Base-by-base conservation (phyloP, 2,797 vertebrate species). In the Galago senegalensis region DNA sequence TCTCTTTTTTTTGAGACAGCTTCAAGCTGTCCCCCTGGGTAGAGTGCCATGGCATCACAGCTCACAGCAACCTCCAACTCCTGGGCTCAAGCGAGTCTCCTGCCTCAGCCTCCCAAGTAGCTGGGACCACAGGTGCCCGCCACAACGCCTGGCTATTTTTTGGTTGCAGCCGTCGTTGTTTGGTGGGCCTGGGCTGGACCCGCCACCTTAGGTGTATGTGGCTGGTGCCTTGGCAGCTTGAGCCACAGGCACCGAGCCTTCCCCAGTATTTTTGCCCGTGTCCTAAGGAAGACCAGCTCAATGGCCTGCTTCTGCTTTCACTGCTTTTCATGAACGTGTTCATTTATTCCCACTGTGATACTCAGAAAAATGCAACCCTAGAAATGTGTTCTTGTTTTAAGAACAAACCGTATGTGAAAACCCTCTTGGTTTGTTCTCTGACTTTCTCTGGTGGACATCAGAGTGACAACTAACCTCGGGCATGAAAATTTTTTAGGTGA, bases 311-410 rank as follows among this genome's bases (percentile, higher is more conserved):
- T 79, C 76, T 91, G 91, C 37, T 46, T 85, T 88, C 49, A 43
- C 4, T 56, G 37, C 72, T 92, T 76, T 65, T 67, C 21, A 13
- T 80, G 77, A 80, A 11, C 25, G 69, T 63, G 29, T 87, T 60
- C 95, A 76, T 87, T 86, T 72, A 77, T 91, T 94, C 94, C 69
- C 63, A 79, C 17, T 8, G 8, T 18, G 65, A 75, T 40, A 75
- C 46, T 46, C 4, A 2, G 70, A 56, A 69, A 67, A 61, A 67
- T 63, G 72, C 53, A 76, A 29, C 65, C 76, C 93, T 37, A 84
- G 85, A 92, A 92, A 89, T 1, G 31, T 73, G 73, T n/a, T 83
- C 63, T 75, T 70, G 63, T 85, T 86, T 76, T 70, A 90, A 80
- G 27, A 67, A 29, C 53, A 86, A 86, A 77, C 27, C 40, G 53